Evolutionary conservation across 1,140 invertebrate genomes (phyloP).

Genomic region (Drosophila pseudoananassae): DNA sequence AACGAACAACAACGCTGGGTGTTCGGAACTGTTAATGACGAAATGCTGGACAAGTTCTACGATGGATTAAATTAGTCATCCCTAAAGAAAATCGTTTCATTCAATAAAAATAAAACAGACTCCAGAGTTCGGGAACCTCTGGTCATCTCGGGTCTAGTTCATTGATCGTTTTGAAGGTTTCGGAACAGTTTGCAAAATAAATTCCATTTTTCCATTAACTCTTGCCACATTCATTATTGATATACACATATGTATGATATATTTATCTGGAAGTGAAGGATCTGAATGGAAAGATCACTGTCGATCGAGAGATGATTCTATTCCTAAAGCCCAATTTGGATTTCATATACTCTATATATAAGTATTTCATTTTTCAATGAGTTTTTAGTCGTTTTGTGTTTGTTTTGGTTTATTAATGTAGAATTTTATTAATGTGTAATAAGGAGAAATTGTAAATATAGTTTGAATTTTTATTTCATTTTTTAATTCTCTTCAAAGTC

Average conservation of each 20-base stretch:
- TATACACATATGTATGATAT: slow-evolving; percentile 9
- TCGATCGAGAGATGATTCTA: slow-evolving; percentile 5
- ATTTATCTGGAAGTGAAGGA: slow-evolving; percentile 32
- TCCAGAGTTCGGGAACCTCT: slow-evolving; percentile 53
- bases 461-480: background rate
- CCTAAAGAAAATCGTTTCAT: background rate
- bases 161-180: slow-evolving; percentile 63
- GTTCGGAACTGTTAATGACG: slow-evolving; percentile 88
- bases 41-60: slow-evolving; percentile 82
- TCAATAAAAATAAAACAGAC: background rate
- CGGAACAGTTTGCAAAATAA: slow-evolving; percentile 40
- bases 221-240: slow-evolving; percentile 42
- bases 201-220: slow-evolving; percentile 58
- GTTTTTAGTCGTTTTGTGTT: background rate
- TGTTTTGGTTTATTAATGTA: background rate
- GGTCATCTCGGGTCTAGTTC: slow-evolving; percentile 38
- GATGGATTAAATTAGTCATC: slow-evolving; percentile 12
- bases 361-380: background rate
- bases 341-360: background rate
- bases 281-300: slow-evolving; percentile 18
- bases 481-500: background rate
- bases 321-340: background rate
- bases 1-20: slow-evolving; percentile 92
- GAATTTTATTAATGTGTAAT: background rate
- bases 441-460: background rate